phyloP scores from a whole-genome alignment of 2,113 vertebrate genomes.

The Apteryx owenii region DNA sequence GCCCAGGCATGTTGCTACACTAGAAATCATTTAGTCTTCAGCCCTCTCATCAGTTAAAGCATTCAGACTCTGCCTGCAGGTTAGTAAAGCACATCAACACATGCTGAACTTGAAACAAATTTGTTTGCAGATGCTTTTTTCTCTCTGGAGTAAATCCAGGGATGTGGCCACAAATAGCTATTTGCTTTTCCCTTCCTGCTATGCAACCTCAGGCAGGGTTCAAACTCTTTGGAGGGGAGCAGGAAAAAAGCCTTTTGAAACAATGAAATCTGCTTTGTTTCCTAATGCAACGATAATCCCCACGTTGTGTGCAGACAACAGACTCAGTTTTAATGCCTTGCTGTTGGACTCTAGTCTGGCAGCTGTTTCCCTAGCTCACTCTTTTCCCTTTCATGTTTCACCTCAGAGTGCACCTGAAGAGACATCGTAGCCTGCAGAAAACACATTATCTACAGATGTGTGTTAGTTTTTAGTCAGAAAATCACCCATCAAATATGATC shows the following conservation, averaged over 20 bases:
- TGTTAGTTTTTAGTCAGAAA: not conserved
- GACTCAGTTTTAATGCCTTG: not conserved
- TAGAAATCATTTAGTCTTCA: not conserved
- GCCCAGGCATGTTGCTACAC: rapidly evolving
- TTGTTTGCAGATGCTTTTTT: not conserved
- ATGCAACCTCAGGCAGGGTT: not conserved
- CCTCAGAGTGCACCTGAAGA: not conserved
- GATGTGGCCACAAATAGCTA: not conserved
- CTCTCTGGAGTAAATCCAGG: not conserved
- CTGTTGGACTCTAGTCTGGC: not conserved
- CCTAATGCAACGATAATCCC: not conserved
- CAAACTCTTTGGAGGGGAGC: not conserved
- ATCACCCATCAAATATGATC: not conserved
- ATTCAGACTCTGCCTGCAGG: not conserved
- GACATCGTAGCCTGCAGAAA: not conserved
- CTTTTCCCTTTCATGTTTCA: not conserved
- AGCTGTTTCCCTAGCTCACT: not conserved
- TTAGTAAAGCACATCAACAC: constrained; percentile 3
- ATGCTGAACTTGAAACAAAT: not conserved
- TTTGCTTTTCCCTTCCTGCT: not conserved
- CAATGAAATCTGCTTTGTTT: not conserved
- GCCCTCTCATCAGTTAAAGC: not conserved
- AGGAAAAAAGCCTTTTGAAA: not conserved
- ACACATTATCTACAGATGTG: rapidly evolving
- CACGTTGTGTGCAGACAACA: rapidly evolving